Evolutionary conservation across 2,888 invertebrate species (phyloP).

Genomic region (Leucophora obtusa): DNA sequence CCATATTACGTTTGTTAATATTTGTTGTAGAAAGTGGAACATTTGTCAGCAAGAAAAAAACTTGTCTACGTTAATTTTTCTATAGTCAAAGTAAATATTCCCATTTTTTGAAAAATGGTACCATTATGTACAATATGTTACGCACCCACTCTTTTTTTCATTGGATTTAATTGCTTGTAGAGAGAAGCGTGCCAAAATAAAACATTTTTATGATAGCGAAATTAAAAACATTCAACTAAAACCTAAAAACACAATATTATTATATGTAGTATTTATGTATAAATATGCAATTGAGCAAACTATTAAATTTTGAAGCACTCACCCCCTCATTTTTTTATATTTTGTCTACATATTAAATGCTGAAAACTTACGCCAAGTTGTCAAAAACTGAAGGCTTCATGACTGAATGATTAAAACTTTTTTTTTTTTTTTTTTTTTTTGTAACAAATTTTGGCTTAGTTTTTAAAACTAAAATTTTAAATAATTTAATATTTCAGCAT

Average conservation of each 20-base stretch:
- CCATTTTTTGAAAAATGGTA: neutral
- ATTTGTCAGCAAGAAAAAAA: neutral
- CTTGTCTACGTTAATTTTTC: neutral
- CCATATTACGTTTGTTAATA: neutral
- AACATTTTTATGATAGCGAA: neutral
- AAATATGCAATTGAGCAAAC: no score
- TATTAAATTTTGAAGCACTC: no score
- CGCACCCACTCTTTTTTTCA: slow-evolving; percentile 23
- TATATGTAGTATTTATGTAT: neutral
- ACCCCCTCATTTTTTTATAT: no score
- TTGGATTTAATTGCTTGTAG: slow-evolving; percentile 11
- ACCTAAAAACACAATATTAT: neutral
- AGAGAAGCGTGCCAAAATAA: neutral
- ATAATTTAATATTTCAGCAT: no score
- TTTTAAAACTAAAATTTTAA: no score
- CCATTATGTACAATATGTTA: neutral
- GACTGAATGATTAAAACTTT: no score
- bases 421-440: no score
- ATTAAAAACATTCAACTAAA: neutral
- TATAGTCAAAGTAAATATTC: neutral
- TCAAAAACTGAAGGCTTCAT: no score
- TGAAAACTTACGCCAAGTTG: no score
- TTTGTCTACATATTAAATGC: no score
- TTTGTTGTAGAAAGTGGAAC: neutral
- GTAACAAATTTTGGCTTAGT: no score